Evolutionary conservation across 2,113 vertebrate genomes (phyloP), one percentile per base, ranked within the genome.

Genomic region (Myodes glareolus): DNA sequence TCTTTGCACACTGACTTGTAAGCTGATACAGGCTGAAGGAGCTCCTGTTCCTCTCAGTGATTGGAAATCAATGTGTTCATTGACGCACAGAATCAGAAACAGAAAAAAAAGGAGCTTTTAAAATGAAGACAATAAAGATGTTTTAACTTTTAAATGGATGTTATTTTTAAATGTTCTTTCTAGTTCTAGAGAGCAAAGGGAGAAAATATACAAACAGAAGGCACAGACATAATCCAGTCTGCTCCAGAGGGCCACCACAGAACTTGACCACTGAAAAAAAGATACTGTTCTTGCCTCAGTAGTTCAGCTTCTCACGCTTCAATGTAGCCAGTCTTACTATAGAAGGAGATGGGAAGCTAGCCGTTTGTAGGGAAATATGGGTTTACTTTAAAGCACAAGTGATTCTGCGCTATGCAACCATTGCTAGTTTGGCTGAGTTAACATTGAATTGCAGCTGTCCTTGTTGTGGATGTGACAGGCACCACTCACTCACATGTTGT

Each of bases 221-320:
- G 47, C 85, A 21, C 25, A 86, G 88, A 97, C 97, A 92, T 81
- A 88, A 95, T 77, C 21, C 47, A 88, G 94, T 97, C 85, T 97
- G 84, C 45, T 97, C 47, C 80, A 97, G 90, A 97, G 94, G 42
- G 61, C 55, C 78, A 92, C 67, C 76, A 68, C 52, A 91, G 73
- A 97, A 95, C 25, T 61, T 94, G 80, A 95, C 75, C 75, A 86
- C 88, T 96, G 93, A 93, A 96, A 95, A 95, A 93, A 88, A 88
- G 78, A 91, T 96, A 81, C 36, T 85, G 7, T 90, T 88, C 10
- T 96, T 95, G 73, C 55, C 91, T 92, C 78, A 90, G 61, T 55
- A 75, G 31, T n/a, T 96, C 78, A 90, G 50, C 39, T 88, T 97
- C 82, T 94, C 36, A 50, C 33, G 58, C 70, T 76, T 96, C n/a